Conservation (phyloP, 2,797 vertebrate species). For the Rhabdomys pumilio region DNA sequence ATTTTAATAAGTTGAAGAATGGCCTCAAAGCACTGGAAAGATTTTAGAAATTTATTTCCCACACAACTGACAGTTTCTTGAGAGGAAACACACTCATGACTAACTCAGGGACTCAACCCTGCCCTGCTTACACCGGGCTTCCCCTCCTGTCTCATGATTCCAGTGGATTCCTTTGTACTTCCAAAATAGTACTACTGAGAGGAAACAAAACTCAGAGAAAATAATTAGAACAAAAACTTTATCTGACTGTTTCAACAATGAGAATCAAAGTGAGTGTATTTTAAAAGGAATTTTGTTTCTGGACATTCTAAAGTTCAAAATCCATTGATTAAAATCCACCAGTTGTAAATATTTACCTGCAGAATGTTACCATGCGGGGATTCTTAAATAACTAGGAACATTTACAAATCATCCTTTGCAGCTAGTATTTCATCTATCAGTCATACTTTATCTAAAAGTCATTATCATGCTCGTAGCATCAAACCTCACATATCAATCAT, state of each 20-base stretch:
- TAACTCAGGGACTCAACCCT: not conserved
- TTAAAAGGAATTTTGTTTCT: not conserved
- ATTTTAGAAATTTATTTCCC: not conserved
- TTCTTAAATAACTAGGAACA: conserved; percentile 52
- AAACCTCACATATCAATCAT: conserved; percentile 31
- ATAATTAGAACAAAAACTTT: not conserved
- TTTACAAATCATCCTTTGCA: not conserved
- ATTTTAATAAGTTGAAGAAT: conserved; percentile 71
- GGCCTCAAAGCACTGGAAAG: not conserved
- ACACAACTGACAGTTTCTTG: not conserved
- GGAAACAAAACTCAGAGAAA: not conserved
- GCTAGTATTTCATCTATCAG: not conserved
- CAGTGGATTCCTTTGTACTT: not conserved
- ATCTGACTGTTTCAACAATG: not conserved
- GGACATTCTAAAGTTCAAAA: not conserved
- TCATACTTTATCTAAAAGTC: conserved; percentile 27
- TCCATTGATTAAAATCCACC: not conserved
- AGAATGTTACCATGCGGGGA: not conserved
- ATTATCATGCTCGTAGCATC: conserved; percentile 42
- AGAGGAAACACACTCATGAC: conserved; percentile 8
- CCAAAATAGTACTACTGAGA: not conserved
- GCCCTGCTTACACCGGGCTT: not conserved
- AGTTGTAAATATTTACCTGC: not conserved
- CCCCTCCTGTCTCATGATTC: not conserved
- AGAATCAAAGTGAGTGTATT: not conserved